phyloP scores from a whole-genome alignment of 2,113 vertebrate genomes.

The Clupea harengus region DNA sequence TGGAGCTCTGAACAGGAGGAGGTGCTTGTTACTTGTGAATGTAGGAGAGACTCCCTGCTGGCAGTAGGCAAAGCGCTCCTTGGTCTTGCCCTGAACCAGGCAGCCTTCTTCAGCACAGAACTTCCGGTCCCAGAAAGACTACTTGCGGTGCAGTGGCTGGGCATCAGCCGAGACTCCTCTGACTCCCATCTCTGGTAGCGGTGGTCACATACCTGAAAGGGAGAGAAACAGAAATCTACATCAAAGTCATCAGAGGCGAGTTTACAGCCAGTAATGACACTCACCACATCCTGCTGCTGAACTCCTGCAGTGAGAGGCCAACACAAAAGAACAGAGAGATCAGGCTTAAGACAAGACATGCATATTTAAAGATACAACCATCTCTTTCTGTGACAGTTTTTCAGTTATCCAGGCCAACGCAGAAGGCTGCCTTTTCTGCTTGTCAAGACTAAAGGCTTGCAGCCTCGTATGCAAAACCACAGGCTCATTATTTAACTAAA shows the following conservation, averaged over 20 bases:
- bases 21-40: conserved; percentile 83
- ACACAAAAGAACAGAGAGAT: neutral
- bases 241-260: neutral
- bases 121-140: conserved; percentile 66
- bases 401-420: conserved; percentile 67
- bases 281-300: no score
- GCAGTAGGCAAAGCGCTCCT: conserved; percentile 86
- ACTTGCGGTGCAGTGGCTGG: conserved; percentile 87
- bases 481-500: no score
- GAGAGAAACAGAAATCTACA: neutral
- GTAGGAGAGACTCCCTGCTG: conserved; percentile 90
- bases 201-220: no score
- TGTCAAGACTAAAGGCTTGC: no score
- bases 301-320: no score
- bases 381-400: no score
- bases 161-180: no score
- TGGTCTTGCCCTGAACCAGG: conserved; percentile 57
- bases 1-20: conserved; percentile 85
- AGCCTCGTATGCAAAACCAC: no score
- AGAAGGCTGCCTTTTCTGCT: no score
- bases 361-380: no score
- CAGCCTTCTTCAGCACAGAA: conserved; percentile 79
- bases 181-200: no score
- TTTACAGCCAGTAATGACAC: no score
- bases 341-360: neutral